These are phyloP conservation scores for Phlogophora meticulosa DNA, from an alignment of 2,888 invertebrate genomes.

Conservation along the genomic window DNA sequence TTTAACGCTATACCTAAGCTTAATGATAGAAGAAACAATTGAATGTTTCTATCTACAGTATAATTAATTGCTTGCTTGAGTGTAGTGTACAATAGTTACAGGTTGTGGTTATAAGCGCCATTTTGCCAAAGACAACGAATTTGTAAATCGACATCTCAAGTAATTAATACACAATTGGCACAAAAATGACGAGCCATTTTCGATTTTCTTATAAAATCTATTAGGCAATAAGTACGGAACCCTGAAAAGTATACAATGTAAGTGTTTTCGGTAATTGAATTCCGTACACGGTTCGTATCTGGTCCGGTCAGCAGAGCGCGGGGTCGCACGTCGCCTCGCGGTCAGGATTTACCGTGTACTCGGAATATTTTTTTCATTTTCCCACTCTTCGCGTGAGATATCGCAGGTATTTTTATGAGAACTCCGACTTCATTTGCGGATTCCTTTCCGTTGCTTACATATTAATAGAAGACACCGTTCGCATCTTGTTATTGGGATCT, in stretches of 20 bases:
- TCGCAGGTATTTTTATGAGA: constrained; percentile 83
- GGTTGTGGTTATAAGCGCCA: background rate
- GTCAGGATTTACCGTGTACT: constrained; percentile 85
- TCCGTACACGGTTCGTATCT: constrained; percentile 79
- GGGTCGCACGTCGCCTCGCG: constrained; percentile 80
- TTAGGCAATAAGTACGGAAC: constrained; percentile 60
- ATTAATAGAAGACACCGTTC: constrained; percentile 30
- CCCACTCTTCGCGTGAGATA: constrained; percentile 78
- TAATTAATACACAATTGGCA: background rate
- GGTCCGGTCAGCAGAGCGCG: constrained; percentile 74
- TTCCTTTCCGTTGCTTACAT: constrained; percentile 65
- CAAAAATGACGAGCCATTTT: background rate
- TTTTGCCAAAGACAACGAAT: background rate
- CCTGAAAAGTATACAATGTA: constrained; percentile 76
- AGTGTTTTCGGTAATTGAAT: constrained; percentile 84
- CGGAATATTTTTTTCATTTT: constrained; percentile 86
- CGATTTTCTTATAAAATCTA: background rate
- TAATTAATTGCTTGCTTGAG: constrained; percentile 21
- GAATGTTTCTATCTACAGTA: constrained; percentile 24
- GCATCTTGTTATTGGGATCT: background rate
- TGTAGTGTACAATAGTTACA: constrained; percentile 5
- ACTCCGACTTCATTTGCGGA: constrained; percentile 74
- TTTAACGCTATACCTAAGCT: constrained; percentile 31
- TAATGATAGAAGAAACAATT: constrained; percentile 59
- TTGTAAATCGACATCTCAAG: background rate